Percentiles rank a stretch among this genome's conserved stretches.
Conservation (phyloP, 2,113 vertebrate species). For the Ammodytes marinus region DNA sequence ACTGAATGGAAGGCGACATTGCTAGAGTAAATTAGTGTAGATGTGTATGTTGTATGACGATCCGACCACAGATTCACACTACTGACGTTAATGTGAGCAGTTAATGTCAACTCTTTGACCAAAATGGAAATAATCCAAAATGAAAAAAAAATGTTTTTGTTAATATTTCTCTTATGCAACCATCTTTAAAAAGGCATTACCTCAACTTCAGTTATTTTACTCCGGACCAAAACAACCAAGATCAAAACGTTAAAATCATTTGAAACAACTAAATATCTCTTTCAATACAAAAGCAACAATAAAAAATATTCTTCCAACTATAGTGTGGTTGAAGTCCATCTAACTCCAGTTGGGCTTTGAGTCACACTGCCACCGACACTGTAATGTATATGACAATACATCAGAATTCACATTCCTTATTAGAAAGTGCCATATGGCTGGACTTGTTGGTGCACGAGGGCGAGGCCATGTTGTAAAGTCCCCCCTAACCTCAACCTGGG, state of each 20-base stretch:
- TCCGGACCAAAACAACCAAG: no score
- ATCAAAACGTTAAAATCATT: no score
- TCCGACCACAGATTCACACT: no score
- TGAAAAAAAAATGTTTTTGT: no score
- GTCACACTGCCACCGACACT: background rate
- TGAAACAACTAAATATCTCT: background rate
- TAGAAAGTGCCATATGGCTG: slow-evolving; percentile 45
- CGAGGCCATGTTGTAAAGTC: slow-evolving; percentile 6
- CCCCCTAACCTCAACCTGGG: slow-evolving; percentile 7
- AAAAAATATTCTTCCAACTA: background rate
- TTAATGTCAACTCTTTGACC: no score
- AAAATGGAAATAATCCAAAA: no score
- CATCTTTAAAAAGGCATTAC: no score
- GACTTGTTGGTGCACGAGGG: slow-evolving; percentile 16
- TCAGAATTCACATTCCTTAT: slow-evolving; percentile 22
- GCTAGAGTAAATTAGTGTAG: background rate
- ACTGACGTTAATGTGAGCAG: no score
- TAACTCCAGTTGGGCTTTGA: background rate
- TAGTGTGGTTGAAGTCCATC: background rate
- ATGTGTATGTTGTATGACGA: no score
- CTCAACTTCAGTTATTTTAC: no score
- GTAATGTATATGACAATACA: background rate
- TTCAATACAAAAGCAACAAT: background rate
- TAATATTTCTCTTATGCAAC: no score
- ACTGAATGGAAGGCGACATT: background rate